Evolutionary conservation across 2,888 invertebrate genomes (phyloP).

Genomic region (Caenorhabditis angaria): DNA sequence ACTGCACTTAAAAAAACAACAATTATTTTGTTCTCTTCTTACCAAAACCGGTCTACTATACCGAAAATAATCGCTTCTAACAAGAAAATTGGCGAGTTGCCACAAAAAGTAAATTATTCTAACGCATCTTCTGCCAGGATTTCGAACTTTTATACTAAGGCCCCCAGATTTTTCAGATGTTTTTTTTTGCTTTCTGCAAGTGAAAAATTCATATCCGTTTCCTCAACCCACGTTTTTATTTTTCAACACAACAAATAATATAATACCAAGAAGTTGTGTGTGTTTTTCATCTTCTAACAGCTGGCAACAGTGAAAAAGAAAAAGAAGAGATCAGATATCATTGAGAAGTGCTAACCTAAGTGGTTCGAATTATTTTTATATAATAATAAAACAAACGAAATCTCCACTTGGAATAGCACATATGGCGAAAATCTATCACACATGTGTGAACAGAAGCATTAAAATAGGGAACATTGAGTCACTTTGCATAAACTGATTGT

Average conservation of each 20-base stretch:
- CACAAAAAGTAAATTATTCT: neutral
- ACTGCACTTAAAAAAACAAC: neutral
- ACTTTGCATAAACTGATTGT: constrained; percentile 2
- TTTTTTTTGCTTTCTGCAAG: constrained; percentile 16
- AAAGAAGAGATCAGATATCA: constrained; percentile 4
- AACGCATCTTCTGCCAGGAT: neutral
- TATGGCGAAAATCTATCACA: constrained; percentile 1
- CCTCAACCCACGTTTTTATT: constrained; percentile 6
- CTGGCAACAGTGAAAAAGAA: no score
- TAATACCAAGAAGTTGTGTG: constrained; percentile 24
- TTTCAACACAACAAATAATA: neutral
- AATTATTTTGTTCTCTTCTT: neutral
- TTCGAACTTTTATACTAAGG: no score
- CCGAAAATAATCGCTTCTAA: neutral
- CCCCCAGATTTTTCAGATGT: neutral
- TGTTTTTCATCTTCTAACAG: neutral
- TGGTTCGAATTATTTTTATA: constrained; percentile 2
- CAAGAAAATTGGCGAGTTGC: neutral
- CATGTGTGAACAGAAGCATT: neutral
- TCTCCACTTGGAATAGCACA: neutral
- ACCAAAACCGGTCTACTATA: neutral
- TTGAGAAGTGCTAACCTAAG: constrained; percentile 4
- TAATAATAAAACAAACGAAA: constrained; percentile 4
- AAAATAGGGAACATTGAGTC: neutral
- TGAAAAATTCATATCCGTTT: neutral